Conservation (phyloP, 2,113 vertebrate species). For the Cochlearius cochlearius region DNA sequence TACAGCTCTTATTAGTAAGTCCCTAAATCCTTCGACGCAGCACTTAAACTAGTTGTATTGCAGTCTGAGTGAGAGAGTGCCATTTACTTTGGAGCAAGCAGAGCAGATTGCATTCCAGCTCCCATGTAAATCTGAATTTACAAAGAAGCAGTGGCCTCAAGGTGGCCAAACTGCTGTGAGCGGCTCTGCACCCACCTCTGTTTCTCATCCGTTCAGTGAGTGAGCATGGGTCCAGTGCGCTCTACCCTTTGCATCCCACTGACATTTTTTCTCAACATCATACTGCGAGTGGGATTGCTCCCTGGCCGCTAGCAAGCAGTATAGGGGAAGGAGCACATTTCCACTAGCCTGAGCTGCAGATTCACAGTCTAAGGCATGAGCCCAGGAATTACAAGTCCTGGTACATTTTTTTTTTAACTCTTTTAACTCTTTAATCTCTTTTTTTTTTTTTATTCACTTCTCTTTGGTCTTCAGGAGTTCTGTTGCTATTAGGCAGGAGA, state of each 20-base stretch:
- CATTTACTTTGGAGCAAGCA: neutral
- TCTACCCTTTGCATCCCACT: neutral
- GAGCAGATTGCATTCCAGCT: neutral
- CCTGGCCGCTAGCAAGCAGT: neutral
- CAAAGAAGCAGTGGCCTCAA: neutral
- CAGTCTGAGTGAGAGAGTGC: neutral
- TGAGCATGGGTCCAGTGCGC: too few relatives aligned
- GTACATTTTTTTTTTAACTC: neutral
- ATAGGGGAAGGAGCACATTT: neutral
- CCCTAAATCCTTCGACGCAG: neutral
- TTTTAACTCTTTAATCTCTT: too few relatives aligned
- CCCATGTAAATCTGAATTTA: neutral
- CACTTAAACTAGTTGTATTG: neutral
- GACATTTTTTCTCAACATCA: neutral
- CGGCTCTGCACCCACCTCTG: neutral
- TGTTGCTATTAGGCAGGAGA: neutral
- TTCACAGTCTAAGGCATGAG: neutral
- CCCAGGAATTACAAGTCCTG: neutral
- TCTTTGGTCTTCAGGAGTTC: neutral
- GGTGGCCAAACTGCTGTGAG: neutral
- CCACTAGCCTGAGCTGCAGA: neutral
- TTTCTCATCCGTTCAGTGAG: neutral
- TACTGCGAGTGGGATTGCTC: neutral
- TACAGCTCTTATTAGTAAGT: neutral
- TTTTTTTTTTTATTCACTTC: neutral